Evolutionary conservation across 2,797 vertebrate genomes (phyloP), one percentile per base, ranked within the genome.

Genomic region (Aphelocoma californica): DNA sequence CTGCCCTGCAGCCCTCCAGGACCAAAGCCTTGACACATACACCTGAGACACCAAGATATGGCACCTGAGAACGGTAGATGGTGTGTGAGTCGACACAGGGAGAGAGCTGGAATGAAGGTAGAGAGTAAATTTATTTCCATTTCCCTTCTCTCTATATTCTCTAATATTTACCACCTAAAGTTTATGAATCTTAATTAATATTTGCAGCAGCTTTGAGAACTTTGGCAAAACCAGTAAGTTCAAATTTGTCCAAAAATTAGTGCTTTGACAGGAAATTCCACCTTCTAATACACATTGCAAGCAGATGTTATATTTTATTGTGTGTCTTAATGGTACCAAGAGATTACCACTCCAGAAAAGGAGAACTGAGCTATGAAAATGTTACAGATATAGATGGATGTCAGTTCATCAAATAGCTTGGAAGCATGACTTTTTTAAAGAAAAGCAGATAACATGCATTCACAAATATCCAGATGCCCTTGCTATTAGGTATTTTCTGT

Each of bases 1-100:
- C 24, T 0, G 0, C 8, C 17, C n/a, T 38, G 18, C 34, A 77
- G 44, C 25, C 9, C 40, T n/a, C 28, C 23, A 6, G 2, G 29
- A 2, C 40, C 54, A 53, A 61, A 75, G 20, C 25, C 32, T 28
- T 53, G 34, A 14, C 29, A 7, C 1, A 0, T 13, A 21, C 9
- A 51, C 23, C 14, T 19, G 16, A 4, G 14, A 18, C 17, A 40
- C 7, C 23, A 42, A 45, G 21, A 28, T 72, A 32, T 0, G 2
- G 18, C 20, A 51, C 34, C 66, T 32, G 36, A 67, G 45, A 74
- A 83, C 57, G 36, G 16, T 26, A 56, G n/a, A 14, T 40, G 21
- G 16, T 24, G 21, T 15, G 12, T 40, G 14, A 66, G n/a, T 60
- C 2, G 4, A 17, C 18, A 34, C 1, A 7, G 6, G 4, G 18